Evolutionary conservation across 2,113 vertebrate genomes (phyloP).

Genomic region (Verasper variegatus): DNA sequence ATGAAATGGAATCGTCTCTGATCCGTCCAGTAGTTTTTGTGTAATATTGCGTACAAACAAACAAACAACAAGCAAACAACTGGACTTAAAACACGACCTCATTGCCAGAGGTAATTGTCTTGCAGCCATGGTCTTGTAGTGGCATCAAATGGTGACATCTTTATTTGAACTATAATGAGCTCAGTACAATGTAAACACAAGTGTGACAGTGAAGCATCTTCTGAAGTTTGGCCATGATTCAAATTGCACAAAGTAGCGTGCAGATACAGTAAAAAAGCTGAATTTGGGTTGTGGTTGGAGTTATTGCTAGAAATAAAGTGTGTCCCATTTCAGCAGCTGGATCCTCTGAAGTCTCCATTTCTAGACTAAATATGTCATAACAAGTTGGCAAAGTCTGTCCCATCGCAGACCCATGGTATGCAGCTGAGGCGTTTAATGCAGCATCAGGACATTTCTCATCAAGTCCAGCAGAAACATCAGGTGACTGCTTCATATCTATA

Average conservation of each 20-base stretch:
- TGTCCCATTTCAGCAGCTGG: background rate
- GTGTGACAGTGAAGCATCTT: background rate
- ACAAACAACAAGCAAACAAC: too few relatives aligned
- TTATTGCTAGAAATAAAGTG: constrained; percentile 6
- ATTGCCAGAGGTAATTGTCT: too few relatives aligned
- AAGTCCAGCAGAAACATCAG: background rate
- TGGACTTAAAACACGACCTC: background rate
- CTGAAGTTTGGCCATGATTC: background rate
- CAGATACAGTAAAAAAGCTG: background rate
- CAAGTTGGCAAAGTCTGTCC: background rate
- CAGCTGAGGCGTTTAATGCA: background rate
- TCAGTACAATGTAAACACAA: too few relatives aligned
- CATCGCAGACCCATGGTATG: too few relatives aligned
- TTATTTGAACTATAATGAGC: too few relatives aligned
- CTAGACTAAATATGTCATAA: constrained; percentile 36
- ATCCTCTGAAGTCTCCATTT: constrained; percentile 11
- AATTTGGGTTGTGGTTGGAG: background rate
- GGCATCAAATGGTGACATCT: too few relatives aligned
- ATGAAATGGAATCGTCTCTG: too few relatives aligned
- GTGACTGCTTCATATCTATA: background rate
- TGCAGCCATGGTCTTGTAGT: too few relatives aligned
- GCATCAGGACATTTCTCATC: background rate
- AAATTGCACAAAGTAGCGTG: background rate
- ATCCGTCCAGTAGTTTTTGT: too few relatives aligned
- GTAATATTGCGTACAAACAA: too few relatives aligned